phyloP scores from a whole-genome alignment of 2,113 vertebrate species.

The Zosterops japonicus region DNA sequence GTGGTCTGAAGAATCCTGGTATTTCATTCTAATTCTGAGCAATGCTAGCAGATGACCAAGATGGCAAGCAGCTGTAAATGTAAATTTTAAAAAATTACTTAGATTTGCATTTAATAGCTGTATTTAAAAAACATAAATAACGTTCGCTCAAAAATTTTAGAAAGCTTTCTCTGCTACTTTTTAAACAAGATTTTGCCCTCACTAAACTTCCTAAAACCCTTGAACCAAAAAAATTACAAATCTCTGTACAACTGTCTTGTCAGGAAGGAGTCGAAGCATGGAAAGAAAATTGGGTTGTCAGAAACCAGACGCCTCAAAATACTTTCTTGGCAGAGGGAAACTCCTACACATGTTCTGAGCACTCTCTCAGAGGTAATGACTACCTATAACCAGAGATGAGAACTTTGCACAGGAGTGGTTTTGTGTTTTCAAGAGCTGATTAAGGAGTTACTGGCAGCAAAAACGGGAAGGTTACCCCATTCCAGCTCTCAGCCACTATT shows the following conservation, averaged over 20 bases:
- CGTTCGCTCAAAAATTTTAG: not conserved
- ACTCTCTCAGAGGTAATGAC: not conserved
- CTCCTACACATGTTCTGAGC: not conserved
- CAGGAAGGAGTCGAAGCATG: not conserved
- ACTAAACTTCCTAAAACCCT: not conserved
- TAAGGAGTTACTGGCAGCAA: not conserved
- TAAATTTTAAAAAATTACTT: not conserved
- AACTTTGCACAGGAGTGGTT: not conserved
- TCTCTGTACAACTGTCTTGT: not conserved
- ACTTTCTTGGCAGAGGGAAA: not conserved
- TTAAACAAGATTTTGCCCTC: not conserved
- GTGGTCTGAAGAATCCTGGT: not conserved
- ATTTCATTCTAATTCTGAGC: not conserved
- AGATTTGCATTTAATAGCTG: not conserved
- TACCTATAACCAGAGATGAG: not conserved
- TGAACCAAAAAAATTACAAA: not conserved
- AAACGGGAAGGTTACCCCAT: fast-evolving
- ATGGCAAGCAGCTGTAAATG: not conserved
- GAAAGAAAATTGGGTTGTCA: not conserved
- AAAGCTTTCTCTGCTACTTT: not conserved
- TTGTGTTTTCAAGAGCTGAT: not conserved
- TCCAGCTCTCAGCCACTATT: not conserved
- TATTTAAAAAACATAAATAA: not conserved
- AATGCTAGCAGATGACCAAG: not conserved
- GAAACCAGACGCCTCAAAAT: not conserved